Base-by-base conservation (phyloP, 2,888 invertebrate genomes). In the Macrophya annulata region DNA sequence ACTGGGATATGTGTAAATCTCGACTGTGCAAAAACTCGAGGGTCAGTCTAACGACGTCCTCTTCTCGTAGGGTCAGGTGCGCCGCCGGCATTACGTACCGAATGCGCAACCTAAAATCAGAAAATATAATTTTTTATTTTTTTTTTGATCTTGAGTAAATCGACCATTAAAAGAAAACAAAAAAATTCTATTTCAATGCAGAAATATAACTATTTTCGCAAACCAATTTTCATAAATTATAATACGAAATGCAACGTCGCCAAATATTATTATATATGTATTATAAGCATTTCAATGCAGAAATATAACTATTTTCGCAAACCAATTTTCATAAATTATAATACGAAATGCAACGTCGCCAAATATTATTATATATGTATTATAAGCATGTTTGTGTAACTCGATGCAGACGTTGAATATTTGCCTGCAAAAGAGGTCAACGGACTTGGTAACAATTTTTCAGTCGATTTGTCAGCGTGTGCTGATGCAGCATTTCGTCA, bases 1-100 rank as follows among this genome's bases (percentile, higher is more conserved):
- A 95, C 94, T 97, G 97, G 74, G 98, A 96, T 92, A 99, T 99
- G 94, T 99, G 98, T 89, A 99, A 95, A 91, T 98, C 97, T 77
- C 99, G 96, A 91, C 97, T 97, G 94, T 98, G 96, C 86, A 98
- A 95, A 94, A 98, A 98, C 94, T 98, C 98, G 88, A 98, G 95
- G 86, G 97, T 95, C 93, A 98, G 95, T 89, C 97, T 96, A 89
- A 98, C 97, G 91, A 98, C 97, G 94, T 98, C 98, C 94, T 98
- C 97, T 94, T 98, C 98, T 88, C 97, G 96, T 92, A 98, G 95
- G 92, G 96, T 96, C 90, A 98, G 95, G 93, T 97, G 97, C 93
- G 97, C 97, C 91, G 97, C 97, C 93, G 97, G 97, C 97, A 97
- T 97, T 93, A 95, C 95, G 94, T 94, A 93, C 88, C 93, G 92